Evolutionary conservation across 1,140 invertebrate species (phyloP), one percentile per base, ranked within the genome.

Genomic region (Drosophila triauraria): DNA sequence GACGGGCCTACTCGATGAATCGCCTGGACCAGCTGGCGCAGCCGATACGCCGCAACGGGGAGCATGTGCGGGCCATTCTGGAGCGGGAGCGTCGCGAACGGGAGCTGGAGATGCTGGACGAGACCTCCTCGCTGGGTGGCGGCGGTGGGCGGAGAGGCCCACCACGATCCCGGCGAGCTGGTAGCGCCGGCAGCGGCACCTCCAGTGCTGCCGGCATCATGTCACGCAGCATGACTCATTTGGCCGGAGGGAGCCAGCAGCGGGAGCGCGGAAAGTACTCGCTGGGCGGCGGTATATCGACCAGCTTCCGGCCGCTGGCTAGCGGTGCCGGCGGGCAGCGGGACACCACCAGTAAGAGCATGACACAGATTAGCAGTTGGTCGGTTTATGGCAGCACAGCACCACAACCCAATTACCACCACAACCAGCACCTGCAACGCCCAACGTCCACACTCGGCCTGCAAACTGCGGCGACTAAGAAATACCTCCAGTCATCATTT

Each of bases 1-100:
- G 92, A 83, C 97, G 97, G 95, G 97, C 97, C 84, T 96, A 96
- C 94, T 98, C 97, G 91, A 97, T 98, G 97, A 97, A 97, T 84
- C 95, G 97, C 86, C 95, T 98, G 94, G 97, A 98, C 95, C 95
- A 96, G 91, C 94, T 97, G 93, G 94, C 96, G 81, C 95, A 95
- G 93, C 96, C 97, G 61, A 94, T 96, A 68, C 94, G 94, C 86
- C 94, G 93, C 79, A 93, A 94, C 82, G 92, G 93, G 72, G 94
- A 93, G 68, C 92, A 93, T 61, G 83, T 93, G 51, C 86, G 81
- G 81, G 80, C 92, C 51, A 85, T 91, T 54, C 67, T 91, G 86
- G 82, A 92, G 75, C 78, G 80, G 65, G 85, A 86, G 68, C 78
- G 83, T 53, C 84, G 85, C 25, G 87, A 84, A 69, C 71, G 78